Evolutionary conservation across 2,113 vertebrate species (phyloP).

Genomic region (Rattus norvegicus): DNA sequence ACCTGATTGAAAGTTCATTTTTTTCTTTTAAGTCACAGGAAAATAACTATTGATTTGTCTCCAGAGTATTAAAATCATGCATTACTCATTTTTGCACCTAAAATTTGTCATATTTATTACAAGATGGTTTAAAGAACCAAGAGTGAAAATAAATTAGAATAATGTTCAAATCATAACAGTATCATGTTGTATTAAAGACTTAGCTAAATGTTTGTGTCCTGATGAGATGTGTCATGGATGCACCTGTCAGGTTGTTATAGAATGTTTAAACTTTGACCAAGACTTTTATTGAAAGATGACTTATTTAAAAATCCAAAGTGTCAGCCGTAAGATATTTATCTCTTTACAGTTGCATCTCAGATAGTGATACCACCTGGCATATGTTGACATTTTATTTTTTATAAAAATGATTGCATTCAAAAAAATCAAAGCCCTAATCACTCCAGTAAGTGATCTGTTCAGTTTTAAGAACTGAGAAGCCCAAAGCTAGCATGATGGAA

Average conservation of each 20-base stretch:
- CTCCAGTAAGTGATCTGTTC: constrained; percentile 49
- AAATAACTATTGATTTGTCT: constrained; percentile 71
- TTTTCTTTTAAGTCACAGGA: constrained; percentile 69
- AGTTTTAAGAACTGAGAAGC: constrained; percentile 46
- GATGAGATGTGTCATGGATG: constrained; percentile 61
- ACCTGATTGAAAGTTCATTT: constrained; percentile 49
- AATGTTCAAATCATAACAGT: constrained; percentile 55
- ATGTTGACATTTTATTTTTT: constrained; percentile 70
- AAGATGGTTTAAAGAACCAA: constrained; percentile 76
- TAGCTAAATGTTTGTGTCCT: constrained; percentile 67
- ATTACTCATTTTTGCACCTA: constrained; percentile 73
- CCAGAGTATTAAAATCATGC: constrained; percentile 72
- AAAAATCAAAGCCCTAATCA: constrained; percentile 64
- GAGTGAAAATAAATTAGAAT: constrained; percentile 68
- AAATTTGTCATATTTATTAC: constrained; percentile 73
- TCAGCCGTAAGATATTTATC: constrained; percentile 62
- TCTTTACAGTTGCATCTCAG: constrained; percentile 60
- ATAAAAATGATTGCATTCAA: constrained; percentile 65
- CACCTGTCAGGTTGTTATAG: constrained; percentile 61
- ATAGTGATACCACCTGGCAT: constrained; percentile 58
- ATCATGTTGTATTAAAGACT: constrained; percentile 68
- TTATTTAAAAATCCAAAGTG: constrained; percentile 72
- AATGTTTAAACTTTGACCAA: constrained; percentile 57
- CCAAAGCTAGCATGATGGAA: constrained; percentile 24
- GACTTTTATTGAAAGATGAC: constrained; percentile 70